These are phyloP conservation scores for Spicauda simplicius DNA, from an alignment of 2,888 invertebrate genomes.

Conservation along the genomic window DNA sequence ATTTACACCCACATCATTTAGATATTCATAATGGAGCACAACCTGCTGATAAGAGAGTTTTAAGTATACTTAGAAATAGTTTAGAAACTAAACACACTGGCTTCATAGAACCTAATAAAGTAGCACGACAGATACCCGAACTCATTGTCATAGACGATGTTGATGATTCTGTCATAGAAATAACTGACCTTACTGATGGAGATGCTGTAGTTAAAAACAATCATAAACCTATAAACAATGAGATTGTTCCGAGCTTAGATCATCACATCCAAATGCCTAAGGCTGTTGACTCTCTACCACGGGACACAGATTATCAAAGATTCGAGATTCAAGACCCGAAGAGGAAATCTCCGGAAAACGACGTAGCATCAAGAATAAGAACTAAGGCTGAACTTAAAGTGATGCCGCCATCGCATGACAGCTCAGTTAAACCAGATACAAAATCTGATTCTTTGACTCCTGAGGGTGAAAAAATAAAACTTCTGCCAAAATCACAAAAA, in stretches of 20 bases:
- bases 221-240: slow-evolving; percentile 49
- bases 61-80: slow-evolving; percentile 89
- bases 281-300: slow-evolving; percentile 87
- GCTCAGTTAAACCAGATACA: slow-evolving; percentile 52
- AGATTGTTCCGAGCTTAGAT: slow-evolving; percentile 52
- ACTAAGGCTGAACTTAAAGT: slow-evolving; percentile 94
- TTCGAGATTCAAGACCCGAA: slow-evolving; percentile 61
- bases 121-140: slow-evolving; percentile 71
- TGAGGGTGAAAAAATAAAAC: slow-evolving; percentile 59
- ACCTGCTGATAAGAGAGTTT: slow-evolving; percentile 89
- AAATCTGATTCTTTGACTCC: slow-evolving; percentile 47
- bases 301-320: slow-evolving; percentile 74
- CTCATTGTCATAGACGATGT: slow-evolving; percentile 80
- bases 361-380: slow-evolving; percentile 90
- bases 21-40: slow-evolving; percentile 65
- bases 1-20: slow-evolving; percentile 60
- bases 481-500: slow-evolving; percentile 73
- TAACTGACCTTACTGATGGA: slow-evolving; percentile 71
- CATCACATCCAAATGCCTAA: slow-evolving; percentile 88
- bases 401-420: slow-evolving; percentile 74
- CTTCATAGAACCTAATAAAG: slow-evolving; percentile 79
- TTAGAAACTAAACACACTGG: slow-evolving; percentile 87
- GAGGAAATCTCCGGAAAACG: slow-evolving; percentile 74
- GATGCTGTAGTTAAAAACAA: slow-evolving; percentile 52
- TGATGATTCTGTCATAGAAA: slow-evolving; percentile 79